These are phyloP conservation scores for Synanceia verrucosa DNA, from an alignment of 2,797 vertebrate genomes.

Conservation along the genomic window DNA sequence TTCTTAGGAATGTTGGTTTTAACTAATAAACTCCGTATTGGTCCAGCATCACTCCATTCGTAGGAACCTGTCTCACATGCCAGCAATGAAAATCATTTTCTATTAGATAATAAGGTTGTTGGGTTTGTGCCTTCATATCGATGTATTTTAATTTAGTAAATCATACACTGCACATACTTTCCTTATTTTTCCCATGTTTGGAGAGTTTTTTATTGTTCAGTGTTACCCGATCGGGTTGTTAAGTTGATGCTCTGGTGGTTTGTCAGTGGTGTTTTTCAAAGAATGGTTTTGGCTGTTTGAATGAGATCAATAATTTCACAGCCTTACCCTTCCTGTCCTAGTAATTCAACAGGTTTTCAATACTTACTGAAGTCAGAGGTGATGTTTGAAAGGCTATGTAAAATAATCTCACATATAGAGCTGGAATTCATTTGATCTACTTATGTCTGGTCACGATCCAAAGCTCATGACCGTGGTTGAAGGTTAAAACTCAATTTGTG, in stretches of 20 bases:
- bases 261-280: background rate
- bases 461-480: background rate
- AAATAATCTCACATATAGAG: background rate
- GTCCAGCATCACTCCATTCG: background rate
- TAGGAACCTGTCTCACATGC: background rate
- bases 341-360: background rate
- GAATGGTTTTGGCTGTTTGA: constrained; percentile 6
- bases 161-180: background rate
- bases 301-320: background rate
- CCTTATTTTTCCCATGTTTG: background rate
- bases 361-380: background rate
- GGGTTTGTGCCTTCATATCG: background rate
- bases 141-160: background rate
- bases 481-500: background rate
- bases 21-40: background rate
- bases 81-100: background rate
- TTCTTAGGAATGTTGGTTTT: too few species aligned
- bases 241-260: background rate
- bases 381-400: background rate
- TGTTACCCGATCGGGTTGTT: background rate
- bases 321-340: background rate
- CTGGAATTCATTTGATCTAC: background rate
- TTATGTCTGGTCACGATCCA: background rate
- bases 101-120: too few species aligned
- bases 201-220: background rate